These are phyloP conservation scores for Eupleurogrammus muticus DNA, from an alignment of 2,797 vertebrate genomes.

Conservation along the genomic window DNA sequence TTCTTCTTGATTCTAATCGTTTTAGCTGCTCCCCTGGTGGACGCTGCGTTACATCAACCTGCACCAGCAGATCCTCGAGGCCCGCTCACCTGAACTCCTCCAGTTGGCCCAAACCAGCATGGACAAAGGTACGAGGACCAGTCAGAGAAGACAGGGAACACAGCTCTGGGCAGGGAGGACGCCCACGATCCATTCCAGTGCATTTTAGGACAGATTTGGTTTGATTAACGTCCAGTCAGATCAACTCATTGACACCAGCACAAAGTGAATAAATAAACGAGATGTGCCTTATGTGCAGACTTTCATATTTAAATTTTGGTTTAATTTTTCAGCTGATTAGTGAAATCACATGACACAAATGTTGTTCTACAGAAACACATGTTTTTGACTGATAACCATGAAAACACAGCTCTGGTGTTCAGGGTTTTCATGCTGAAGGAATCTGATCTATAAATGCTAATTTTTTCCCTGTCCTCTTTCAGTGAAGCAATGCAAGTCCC, in stretches of 20 bases:
- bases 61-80: conserved; percentile 94
- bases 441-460: too few relatives aligned
- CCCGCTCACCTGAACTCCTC: conserved; percentile 89
- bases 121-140: conserved; percentile 82
- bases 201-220: too few relatives aligned
- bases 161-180: too few relatives aligned
- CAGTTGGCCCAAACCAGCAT: conserved; percentile 84
- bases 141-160: not conserved
- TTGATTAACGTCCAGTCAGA: too few relatives aligned
- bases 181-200: too few relatives aligned
- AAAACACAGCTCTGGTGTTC: not conserved
- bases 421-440: not conserved
- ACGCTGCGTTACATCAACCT: conserved; percentile 88
- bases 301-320: too few relatives aligned
- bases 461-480: not conserved
- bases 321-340: too few relatives aligned
- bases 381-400: not conserved
- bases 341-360: too few relatives aligned
- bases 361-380: too few relatives aligned
- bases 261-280: too few relatives aligned
- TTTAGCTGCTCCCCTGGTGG: conserved; percentile 93
- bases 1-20: not conserved
- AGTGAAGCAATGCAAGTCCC: conserved; percentile 81
- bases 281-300: too few relatives aligned
- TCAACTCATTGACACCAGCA: too few relatives aligned